Conservation (phyloP, 2,888 invertebrate genomes). For the Rotaria magnacalcarata region DNA sequence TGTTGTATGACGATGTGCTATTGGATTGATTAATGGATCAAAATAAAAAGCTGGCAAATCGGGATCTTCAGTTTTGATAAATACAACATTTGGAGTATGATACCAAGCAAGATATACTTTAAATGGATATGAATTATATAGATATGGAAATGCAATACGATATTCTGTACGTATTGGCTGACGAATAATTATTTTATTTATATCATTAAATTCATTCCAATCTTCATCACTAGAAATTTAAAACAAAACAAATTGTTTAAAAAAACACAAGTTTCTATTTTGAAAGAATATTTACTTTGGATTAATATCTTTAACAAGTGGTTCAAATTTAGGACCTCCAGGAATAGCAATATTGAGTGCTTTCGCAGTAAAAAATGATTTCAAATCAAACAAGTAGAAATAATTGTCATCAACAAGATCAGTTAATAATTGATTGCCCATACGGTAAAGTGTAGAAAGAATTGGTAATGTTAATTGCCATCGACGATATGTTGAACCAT, state of each 20-base stretch:
- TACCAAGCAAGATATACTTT: slow-evolving; percentile 69
- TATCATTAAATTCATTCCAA: slow-evolving; percentile 64
- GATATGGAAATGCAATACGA: slow-evolving; percentile 96
- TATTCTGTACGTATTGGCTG: slow-evolving; percentile 95
- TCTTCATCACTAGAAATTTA: slow-evolving; percentile 16
- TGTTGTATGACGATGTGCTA: slow-evolving; percentile 80
- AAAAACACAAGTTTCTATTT: too few relatives aligned
- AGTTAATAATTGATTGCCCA: slow-evolving; percentile 93
- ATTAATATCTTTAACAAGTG: slow-evolving; percentile 92
- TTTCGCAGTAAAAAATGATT: slow-evolving; percentile 99
- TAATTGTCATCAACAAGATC: slow-evolving; percentile 97
- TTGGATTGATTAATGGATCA: slow-evolving; percentile 97
- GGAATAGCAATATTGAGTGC: slow-evolving; percentile 99
- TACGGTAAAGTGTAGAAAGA: slow-evolving; percentile 91
- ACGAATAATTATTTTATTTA: slow-evolving; percentile 11
- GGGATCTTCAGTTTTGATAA: slow-evolving; percentile 98
- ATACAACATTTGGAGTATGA: slow-evolving; percentile 96
- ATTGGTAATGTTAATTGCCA: slow-evolving; percentile 94
- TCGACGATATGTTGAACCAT: slow-evolving; percentile 89
- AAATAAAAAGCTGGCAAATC: slow-evolving; percentile 99
- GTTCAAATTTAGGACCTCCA: slow-evolving; percentile 98
- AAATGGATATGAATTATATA: slow-evolving; percentile 89
- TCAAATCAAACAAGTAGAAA: slow-evolving; percentile 96
- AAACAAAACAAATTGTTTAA: background rate
- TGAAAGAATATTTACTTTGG: slow-evolving; percentile 76